Percentiles rank a stretch among this genome's conserved stretches.
Conservation (phyloP, 2,113 vertebrate genomes). For the Oceanodroma tethys region DNA sequence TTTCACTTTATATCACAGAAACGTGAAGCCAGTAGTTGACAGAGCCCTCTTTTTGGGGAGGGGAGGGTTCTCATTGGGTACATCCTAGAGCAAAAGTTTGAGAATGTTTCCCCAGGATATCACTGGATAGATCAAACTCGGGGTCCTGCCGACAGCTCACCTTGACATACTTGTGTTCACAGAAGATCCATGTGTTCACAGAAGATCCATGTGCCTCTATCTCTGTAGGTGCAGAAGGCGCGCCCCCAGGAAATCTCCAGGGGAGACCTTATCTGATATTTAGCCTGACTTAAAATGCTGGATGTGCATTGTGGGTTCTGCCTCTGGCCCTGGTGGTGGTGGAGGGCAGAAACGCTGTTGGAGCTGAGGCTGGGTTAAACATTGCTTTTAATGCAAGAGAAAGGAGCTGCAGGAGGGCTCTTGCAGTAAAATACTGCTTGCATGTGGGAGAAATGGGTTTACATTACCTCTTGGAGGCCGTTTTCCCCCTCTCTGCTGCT, state of each 20-base stretch:
- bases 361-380: neutral
- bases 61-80: neutral
- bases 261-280: neutral
- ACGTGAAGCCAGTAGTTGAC: rapidly evolving
- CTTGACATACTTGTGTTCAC: neutral
- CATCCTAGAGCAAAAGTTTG: neutral
- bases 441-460: neutral
- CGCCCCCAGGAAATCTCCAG: neutral
- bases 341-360: neutral
- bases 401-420: neutral
- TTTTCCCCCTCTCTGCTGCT: neutral
- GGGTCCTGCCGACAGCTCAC: neutral
- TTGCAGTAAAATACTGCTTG: neutral
- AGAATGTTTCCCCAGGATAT: neutral
- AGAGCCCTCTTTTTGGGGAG: neutral
- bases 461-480: neutral
- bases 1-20: neutral
- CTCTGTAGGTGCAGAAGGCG: neutral
- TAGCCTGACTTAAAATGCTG: neutral
- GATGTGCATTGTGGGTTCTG: neutral
- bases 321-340: neutral
- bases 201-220: neutral
- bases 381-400: neutral
- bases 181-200: too few species aligned
- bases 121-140: neutral